phyloP scores from a whole-genome alignment of 2,797 vertebrate genomes.

The Lacerta bilineata region DNA sequence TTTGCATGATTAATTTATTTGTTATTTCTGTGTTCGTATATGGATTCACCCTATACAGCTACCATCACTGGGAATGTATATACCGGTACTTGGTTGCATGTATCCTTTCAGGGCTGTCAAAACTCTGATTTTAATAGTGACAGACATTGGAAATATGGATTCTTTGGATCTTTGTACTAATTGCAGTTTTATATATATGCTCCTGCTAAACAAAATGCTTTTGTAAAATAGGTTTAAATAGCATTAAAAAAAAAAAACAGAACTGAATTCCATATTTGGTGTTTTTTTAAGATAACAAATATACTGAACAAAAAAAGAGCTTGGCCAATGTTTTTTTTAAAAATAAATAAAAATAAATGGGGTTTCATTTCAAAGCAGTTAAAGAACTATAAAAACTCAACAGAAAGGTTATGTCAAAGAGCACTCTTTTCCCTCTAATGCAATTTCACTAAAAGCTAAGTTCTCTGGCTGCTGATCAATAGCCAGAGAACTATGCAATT shows the following conservation, averaged over 20 bases:
- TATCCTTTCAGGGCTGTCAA: not conserved
- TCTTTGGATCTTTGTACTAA: not conserved
- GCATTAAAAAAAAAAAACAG: not conserved
- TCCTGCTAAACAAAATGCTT: not conserved
- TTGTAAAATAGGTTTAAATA: not conserved
- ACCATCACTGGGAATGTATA: not conserved
- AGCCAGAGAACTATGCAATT: not conserved
- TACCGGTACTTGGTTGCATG: not conserved
- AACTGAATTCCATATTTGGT: not conserved
- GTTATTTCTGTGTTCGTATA: not conserved
- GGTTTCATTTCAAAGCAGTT: constrained; percentile 54
- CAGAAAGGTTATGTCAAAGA: constrained; percentile 17
- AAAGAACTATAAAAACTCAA: constrained; percentile 45
- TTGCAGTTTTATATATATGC: not conserved
- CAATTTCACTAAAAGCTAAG: constrained; percentile 44
- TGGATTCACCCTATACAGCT: not conserved
- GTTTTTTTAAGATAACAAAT: not conserved
- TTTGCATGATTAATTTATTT: not conserved
- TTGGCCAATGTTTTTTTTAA: not conserved
- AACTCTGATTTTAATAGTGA: not conserved
- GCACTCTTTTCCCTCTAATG: constrained; percentile 30
- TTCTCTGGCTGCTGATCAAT: constrained; percentile 38
- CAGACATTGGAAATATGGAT: not conserved
- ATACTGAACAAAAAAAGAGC: constrained; percentile 23
- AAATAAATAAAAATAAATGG: constrained; percentile 6